These are phyloP conservation scores for Todiramphus chloris DNA, from an alignment of 2,113 vertebrate species.

Conservation along the genomic window DNA sequence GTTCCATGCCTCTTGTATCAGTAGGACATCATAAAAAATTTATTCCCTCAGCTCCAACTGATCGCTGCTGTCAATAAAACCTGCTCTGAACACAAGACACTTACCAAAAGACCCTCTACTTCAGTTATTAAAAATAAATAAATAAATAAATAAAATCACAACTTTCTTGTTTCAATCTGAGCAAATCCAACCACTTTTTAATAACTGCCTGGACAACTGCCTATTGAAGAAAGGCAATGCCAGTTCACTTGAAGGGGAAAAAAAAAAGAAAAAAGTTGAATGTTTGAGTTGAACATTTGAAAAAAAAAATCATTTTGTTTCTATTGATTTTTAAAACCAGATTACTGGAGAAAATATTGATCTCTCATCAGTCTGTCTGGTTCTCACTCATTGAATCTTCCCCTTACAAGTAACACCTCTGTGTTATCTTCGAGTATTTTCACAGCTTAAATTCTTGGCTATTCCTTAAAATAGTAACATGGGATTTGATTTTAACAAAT, in stretches of 20 bases:
- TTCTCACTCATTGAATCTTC: conserved; percentile 15
- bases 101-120: background rate
- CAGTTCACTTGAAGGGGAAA: background rate
- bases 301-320: background rate
- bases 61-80: background rate
- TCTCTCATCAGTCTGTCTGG: background rate
- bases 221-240: background rate
- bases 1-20: background rate
- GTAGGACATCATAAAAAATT: background rate
- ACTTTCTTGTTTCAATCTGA: background rate
- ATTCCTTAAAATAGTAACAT: background rate
- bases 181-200: background rate
- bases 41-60: background rate
- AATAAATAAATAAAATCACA: background rate
- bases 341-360: conserved; percentile 43
- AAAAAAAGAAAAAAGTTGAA: background rate
- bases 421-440: background rate
- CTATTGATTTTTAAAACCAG: conserved; percentile 41
- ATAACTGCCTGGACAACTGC: background rate
- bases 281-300: background rate
- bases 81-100: background rate
- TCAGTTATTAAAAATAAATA: background rate
- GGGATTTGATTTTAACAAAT: background rate
- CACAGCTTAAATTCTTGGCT: background rate
- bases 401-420: background rate